Evolutionary conservation across 2,797 vertebrate species (phyloP), one percentile per base, ranked within the genome.

Genomic region (Sparidentex hasta): DNA sequence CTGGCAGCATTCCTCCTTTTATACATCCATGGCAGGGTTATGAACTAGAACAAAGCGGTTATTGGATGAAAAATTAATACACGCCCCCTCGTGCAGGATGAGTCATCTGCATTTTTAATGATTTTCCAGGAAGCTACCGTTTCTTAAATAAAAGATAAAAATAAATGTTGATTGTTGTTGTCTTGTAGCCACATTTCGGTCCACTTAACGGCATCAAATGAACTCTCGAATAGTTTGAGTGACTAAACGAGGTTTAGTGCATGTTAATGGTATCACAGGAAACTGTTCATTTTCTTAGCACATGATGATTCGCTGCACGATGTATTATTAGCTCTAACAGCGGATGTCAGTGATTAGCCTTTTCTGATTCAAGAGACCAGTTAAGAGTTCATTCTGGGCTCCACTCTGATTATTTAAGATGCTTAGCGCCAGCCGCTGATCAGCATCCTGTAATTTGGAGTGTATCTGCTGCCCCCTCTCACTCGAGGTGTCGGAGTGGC

Each of bases 361-460:
- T 80, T 61, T 71, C 57, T 76, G 48, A 78, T 80, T 80, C 57
- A 71, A 62, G 81, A 70, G 73, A 70, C 29, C 73, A 54, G 61
- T 68, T 76, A 74, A 71, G 58, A 65, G 56, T 77, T 88, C 0
- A 78, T 87, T 82, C 69, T 62, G 47, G 54, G 59, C 81, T 79
- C 44, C 14, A 21, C 69, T 74, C 63, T 68, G 79, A 83, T 76
- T 73, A 63, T 78, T 82, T 51, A 76, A 75, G 73, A 74, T 74
- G 54, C 27, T 76, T 73, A 76, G 74, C 25, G 1, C 38, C 46
- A 58, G n/a, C 38, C 14, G n/a, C 54, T 80, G 74, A 78, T 84
- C 83, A 85, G 56, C 75, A 65, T 74, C 76, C 74, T 46, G 29
- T 72, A 21, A 78, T 78, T 82, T 57, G 46, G 25, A 63, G 27